phyloP scores from a whole-genome alignment of 2,888 invertebrate species.

The Ganaspis brasiliensis region DNA sequence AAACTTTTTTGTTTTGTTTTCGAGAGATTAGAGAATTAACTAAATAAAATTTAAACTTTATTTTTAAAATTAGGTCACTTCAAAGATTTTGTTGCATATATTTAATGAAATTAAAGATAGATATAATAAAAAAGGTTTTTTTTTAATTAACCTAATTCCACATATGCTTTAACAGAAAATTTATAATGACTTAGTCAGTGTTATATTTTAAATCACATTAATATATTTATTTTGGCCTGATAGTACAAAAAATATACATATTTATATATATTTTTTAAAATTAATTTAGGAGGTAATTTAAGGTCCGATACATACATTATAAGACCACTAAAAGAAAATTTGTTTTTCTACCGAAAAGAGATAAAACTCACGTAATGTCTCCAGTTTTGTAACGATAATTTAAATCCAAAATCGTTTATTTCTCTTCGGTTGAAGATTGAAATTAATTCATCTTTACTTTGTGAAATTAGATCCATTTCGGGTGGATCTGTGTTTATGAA shows the following conservation, averaged over 20 bases:
- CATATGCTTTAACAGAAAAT: no score
- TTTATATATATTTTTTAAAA: neutral
- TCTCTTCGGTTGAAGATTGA: conserved; percentile 71
- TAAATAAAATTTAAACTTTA: no score
- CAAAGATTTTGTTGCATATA: conserved; percentile 15
- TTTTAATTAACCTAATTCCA: no score
- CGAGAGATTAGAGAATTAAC: no score
- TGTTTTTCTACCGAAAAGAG: conserved; percentile 32
- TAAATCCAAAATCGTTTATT: conserved; percentile 65
- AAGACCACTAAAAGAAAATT: neutral
- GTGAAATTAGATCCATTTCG: conserved; percentile 54
- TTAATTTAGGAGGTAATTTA: neutral
- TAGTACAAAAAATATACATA: conserved; percentile 77
- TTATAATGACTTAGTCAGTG: conserved; percentile 17
- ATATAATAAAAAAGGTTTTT: neutral
- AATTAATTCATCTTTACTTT: conserved; percentile 60
- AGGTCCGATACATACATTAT: neutral
- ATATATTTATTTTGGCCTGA: conserved; percentile 62
- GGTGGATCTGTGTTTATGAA: conserved; percentile 64
- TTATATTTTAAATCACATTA: no score
- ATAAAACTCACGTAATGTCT: conserved; percentile 68
- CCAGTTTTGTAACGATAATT: conserved; percentile 69
- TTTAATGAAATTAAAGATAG: conserved; percentile 41
- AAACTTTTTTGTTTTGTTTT: no score
- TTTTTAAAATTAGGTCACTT: neutral